Base-by-base conservation (phyloP, 2,113 vertebrate species). In the Sebastes fasciatus region DNA sequence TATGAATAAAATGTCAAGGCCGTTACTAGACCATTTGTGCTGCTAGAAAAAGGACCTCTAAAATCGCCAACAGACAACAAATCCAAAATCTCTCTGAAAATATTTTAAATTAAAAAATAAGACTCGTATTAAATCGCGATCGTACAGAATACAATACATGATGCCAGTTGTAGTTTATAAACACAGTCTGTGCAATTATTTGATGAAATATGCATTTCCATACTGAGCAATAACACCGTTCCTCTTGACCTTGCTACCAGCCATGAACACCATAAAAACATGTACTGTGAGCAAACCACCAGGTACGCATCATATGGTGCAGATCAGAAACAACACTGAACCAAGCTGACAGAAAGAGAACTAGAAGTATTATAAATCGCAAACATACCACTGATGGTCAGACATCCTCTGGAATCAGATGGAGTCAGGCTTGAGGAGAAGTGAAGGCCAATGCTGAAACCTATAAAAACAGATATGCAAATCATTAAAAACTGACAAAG, bases 381-480 rank as follows among this genome's bases (percentile, higher is more conserved):
- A 84, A 83, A 94, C 90, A 91, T 91, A 95, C 92, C 93, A 92
- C 21, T 87, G 88, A 79, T 87, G 89, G 90, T 93, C 85, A 92
- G 90, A 86, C 77, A 72, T 91, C 92, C 90, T 92, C 83, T 91
- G 88, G 88, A 84, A 89, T 90, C 89, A 92, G 91, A 92, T 88
- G 93, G 88, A 94, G 91, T 93, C 90, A 93, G 92, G 93, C 91
- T 94, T 78, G 79, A 88, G 84, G 76, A 80, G 74, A 46, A 62
- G 88, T 81, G 89, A 86, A 95, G 95, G 95, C 95, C 95, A 88
- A 72, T 74, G 81, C 85, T 60, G 51, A 92, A 78, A 89, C 90
- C 91, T 93, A 69, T 26, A 85, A 92, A 86, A 88, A 82, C 81
- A 93, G 34, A 92, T 5, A 90, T 2, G 86, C 19, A 89, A 76